phyloP scores from a whole-genome alignment of 2,113 vertebrate genomes.

The Oreamnos americanus region DNA sequence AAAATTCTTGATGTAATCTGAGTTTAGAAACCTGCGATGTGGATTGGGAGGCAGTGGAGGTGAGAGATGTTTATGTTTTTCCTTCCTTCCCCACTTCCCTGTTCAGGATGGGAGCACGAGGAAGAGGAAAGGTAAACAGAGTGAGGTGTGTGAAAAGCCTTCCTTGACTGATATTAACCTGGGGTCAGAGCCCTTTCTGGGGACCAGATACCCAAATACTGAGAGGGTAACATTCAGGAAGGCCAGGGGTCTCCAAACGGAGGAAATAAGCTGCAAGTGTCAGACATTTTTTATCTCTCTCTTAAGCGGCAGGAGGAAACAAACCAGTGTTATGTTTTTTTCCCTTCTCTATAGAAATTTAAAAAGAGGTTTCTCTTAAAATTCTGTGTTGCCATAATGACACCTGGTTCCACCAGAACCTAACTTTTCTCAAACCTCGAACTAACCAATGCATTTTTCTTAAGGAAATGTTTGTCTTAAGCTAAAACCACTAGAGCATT shows the following conservation, averaged over 20 bases:
- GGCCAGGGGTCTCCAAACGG: background rate
- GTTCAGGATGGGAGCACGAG: background rate
- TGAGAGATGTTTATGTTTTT: background rate
- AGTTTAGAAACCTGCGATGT: background rate
- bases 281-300: background rate
- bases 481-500: background rate
- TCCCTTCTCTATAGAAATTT: background rate
- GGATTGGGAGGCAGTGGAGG: background rate
- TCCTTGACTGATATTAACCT: background rate
- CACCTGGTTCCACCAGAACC: background rate
- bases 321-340: background rate
- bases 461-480: background rate
- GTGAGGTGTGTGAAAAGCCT: background rate
- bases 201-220: background rate
- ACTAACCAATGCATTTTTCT: background rate
- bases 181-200: background rate
- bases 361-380: background rate
- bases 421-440: background rate
- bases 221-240: background rate
- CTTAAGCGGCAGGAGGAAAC: background rate
- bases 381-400: background rate
- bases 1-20: conserved; percentile 16
- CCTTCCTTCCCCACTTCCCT: background rate
- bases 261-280: background rate
- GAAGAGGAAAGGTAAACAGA: background rate